Conservation (phyloP, 1,140 invertebrate genomes). For the Brachystomella parvula region DNA sequence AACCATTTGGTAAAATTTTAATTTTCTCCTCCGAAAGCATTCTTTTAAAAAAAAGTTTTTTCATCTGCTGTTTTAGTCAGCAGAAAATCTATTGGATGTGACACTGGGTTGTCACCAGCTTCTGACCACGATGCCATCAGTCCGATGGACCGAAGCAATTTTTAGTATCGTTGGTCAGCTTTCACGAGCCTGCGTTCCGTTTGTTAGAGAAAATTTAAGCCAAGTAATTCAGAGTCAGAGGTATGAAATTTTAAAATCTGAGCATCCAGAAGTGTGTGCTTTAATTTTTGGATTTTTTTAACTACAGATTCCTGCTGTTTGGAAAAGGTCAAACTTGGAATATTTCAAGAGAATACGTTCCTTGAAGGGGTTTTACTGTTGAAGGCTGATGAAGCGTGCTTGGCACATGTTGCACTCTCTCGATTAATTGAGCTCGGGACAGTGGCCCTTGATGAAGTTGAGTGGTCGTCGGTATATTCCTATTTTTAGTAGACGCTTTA, state of each 20-base stretch:
- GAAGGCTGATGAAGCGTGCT: slow-evolving; percentile 61
- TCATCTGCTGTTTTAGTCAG: slow-evolving; percentile 30
- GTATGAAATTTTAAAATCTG: slow-evolving; percentile 22
- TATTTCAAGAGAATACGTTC: slow-evolving; percentile 49
- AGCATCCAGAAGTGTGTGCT: neutral
- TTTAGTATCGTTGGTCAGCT: slow-evolving; percentile 35
- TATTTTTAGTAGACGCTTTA: no score
- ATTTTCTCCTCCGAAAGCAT: neutral
- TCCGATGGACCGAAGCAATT: slow-evolving; percentile 42
- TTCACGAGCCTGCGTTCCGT: slow-evolving; percentile 26
- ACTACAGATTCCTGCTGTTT: slow-evolving; percentile 30
- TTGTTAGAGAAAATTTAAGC: slow-evolving; percentile 33
- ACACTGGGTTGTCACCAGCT: slow-evolving; percentile 41
- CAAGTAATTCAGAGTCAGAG: slow-evolving; percentile 29
- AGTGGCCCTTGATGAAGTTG: slow-evolving; percentile 35
- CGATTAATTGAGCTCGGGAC: slow-evolving; percentile 40
- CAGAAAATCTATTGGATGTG: slow-evolving; percentile 40
- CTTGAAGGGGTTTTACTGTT: slow-evolving; percentile 54
- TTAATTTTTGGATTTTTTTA: neutral
- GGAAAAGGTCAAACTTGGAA: slow-evolving; percentile 38
- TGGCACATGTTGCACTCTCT: slow-evolving; percentile 52
- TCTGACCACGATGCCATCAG: slow-evolving; percentile 39
- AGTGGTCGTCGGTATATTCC: slow-evolving; percentile 17
- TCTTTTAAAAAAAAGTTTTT: neutral
- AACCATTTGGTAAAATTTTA: slow-evolving; percentile 54